Percentiles rank a stretch among this genome's conserved stretches.
Evolutionary conservation across 2,888 invertebrate genomes (phyloP).

Genomic region (Trissolcus japonicus): DNA sequence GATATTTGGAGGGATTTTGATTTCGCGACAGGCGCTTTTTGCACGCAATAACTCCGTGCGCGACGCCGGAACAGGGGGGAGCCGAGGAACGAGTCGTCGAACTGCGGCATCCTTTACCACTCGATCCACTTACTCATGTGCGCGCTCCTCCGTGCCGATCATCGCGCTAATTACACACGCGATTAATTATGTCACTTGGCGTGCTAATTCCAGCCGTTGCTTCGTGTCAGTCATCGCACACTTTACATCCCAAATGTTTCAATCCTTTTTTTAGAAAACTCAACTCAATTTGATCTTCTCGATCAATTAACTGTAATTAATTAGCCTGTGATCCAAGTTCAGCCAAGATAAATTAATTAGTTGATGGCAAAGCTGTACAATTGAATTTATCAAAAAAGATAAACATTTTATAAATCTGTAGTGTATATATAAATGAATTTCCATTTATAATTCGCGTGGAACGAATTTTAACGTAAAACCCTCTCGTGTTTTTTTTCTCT

Average conservation of each 20-base stretch:
- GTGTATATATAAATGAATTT: no score
- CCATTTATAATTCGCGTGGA: no score
- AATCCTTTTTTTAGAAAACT: no score
- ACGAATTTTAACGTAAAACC: no score
- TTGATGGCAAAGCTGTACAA: no score
- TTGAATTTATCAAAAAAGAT: no score
- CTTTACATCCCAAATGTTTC: not conserved
- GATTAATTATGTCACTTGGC: slow-evolving; percentile 24
- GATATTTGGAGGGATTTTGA: slow-evolving; percentile 70
- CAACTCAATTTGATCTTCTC: no score
- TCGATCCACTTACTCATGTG: slow-evolving; percentile 35
- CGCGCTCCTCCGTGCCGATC: not conserved
- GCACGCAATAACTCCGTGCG: slow-evolving; percentile 72
- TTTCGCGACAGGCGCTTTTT: slow-evolving; percentile 69
- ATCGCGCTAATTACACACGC: slow-evolving; percentile 22
- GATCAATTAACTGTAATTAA: no score
- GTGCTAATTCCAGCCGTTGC: not conserved
- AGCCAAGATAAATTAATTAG: no score
- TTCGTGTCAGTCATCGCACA: slow-evolving; percentile 5
- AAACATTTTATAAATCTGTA: no score
- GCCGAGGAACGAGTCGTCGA: slow-evolving; percentile 73
- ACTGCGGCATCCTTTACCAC: slow-evolving; percentile 70
- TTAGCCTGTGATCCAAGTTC: no score
- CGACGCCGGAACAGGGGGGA: slow-evolving; percentile 73
- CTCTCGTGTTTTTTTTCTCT: no score